These are phyloP conservation scores for Triops longicaudatus DNA, from an alignment of 1,140 invertebrate genomes.

Conservation along the genomic window DNA sequence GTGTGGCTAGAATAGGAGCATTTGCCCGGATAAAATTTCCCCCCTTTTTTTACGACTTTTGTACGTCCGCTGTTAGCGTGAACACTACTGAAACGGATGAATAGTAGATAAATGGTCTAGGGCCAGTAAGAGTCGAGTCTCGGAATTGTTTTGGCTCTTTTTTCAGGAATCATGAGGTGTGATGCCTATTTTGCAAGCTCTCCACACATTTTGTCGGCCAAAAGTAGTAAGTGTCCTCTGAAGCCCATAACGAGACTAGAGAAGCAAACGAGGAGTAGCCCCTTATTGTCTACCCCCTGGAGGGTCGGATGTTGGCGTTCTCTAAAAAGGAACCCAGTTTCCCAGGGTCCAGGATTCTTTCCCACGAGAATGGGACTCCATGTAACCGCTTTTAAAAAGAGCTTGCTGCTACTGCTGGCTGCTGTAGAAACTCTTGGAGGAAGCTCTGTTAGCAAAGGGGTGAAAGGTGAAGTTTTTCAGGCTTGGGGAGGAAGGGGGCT, in stretches of 20 bases:
- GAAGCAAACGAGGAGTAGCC: not conserved
- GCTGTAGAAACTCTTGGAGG: not conserved
- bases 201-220: not conserved
- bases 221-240: not conserved
- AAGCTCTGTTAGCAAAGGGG: slow-evolving; percentile 1
- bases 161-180: not conserved
- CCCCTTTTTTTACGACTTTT: too few species aligned
- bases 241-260: not conserved
- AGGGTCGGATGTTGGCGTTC: slow-evolving; percentile 9
- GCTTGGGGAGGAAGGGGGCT: not conserved
- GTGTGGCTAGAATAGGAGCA: too few species aligned
- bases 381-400: slow-evolving; percentile 13
- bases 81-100: not conserved
- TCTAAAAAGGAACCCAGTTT: slow-evolving; percentile 15
- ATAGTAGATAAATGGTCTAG: not conserved
- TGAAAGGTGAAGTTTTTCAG: slow-evolving; percentile 7
- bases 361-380: not conserved
- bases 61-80: not conserved
- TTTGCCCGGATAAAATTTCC: too few species aligned
- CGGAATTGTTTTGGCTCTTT: not conserved
- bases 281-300: slow-evolving; percentile 10
- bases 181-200: not conserved
- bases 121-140: not conserved
- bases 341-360: slow-evolving; percentile 6
- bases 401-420: not conserved